These are phyloP conservation scores for Tupaia chinensis DNA, from an alignment of 2,113 vertebrate genomes.

Conservation along the genomic window DNA sequence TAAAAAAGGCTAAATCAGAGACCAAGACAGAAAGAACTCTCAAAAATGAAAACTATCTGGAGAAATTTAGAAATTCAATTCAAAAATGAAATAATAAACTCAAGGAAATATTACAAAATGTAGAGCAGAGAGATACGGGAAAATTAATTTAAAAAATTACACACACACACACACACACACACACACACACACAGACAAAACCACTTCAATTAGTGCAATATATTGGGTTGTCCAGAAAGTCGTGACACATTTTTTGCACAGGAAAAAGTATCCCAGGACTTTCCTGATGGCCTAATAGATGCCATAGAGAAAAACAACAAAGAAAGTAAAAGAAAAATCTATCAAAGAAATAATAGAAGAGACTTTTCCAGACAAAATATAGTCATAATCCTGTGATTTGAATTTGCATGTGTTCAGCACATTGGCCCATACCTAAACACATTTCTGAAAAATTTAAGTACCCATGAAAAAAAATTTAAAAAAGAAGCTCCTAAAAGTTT, in stretches of 20 bases:
- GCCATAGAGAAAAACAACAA: background rate
- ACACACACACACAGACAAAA: too few species aligned
- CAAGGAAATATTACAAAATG: background rate
- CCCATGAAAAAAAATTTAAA: background rate
- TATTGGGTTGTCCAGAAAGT: too few species aligned
- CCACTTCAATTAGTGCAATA: too few species aligned
- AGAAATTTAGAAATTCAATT: background rate
- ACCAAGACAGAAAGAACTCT: background rate
- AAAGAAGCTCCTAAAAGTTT: background rate
- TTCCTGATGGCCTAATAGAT: too few species aligned
- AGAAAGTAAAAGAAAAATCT: background rate
- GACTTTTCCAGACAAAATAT: background rate
- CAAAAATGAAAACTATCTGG: slow-evolving; percentile 34
- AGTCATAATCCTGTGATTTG: background rate
- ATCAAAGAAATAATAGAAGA: slow-evolving; percentile 21
- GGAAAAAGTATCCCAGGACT: too few species aligned
- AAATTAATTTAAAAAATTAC: background rate
- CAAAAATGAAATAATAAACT: slow-evolving; percentile 24
- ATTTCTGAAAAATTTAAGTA: background rate
- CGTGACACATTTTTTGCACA: too few species aligned
- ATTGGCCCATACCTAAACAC: background rate
- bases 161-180: background rate
- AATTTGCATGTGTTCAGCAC: background rate
- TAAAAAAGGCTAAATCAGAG: slow-evolving; percentile 14
- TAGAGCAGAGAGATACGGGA: background rate